These are phyloP conservation scores for Cassiopea xamachana DNA, from an alignment of 30 jellyfish, hydroid and myxozoan species.

Conservation along the genomic window DNA sequence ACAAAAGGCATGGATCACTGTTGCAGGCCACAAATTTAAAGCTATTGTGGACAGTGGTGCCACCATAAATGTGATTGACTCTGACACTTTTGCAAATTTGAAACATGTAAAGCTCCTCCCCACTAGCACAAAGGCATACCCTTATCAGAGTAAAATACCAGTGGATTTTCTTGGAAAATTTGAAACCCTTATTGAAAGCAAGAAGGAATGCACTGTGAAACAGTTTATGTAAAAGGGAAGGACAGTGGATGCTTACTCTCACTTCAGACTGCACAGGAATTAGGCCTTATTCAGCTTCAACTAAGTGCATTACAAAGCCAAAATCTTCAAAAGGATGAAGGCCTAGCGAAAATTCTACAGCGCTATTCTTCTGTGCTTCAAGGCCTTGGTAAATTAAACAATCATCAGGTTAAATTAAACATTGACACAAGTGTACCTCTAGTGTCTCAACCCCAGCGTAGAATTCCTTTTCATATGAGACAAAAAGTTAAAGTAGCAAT, in stretches of 20 bases:
- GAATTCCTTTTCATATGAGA: conserved; percentile 71
- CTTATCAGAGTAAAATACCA: conserved; percentile 10
- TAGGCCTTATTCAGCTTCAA: conserved; percentile 29
- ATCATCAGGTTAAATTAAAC: background rate
- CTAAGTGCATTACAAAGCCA: background rate
- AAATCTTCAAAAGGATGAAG: background rate
- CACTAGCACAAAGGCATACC: conserved; percentile 26
- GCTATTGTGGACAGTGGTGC: conserved; percentile 53
- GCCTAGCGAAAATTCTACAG: background rate
- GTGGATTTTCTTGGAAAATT: conserved; percentile 23
- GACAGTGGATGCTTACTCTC: conserved; percentile 27
- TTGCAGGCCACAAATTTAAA: conserved; percentile 14
- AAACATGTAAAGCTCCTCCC: conserved; percentile 4
- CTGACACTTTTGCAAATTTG: conserved; percentile 1
- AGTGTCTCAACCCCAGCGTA: conserved; percentile 10
- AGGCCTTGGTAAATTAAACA: conserved; percentile 27
- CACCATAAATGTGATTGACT: conserved; percentile 42
- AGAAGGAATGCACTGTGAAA: background rate
- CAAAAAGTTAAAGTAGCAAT: conserved; percentile 48
- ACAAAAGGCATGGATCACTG: conserved; percentile 5
- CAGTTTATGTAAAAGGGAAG: conserved; percentile 45
- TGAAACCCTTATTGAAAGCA: conserved; percentile 23
- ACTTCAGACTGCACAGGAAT: conserved; percentile 24
- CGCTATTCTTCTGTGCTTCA: conserved; percentile 5
- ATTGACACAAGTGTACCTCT: conserved; percentile 30